These are phyloP conservation scores for Oncopodura yosiiana DNA, from an alignment of 1,140 invertebrate species.

Conservation along the genomic window DNA sequence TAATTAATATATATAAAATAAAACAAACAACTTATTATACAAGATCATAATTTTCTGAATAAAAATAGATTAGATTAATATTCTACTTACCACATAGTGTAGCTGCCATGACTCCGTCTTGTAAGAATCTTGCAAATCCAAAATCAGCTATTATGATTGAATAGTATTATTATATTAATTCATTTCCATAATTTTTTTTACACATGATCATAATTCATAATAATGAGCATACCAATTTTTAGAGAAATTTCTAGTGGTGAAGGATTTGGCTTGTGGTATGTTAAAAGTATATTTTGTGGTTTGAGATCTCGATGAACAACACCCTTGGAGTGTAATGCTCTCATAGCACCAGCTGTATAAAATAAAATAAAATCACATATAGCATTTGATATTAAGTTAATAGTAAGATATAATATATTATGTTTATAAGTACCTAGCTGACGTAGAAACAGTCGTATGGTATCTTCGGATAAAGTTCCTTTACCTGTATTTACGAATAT, in stretches of 20 bases:
- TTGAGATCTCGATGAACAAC: constrained; percentile 98
- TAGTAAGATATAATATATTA: background rate
- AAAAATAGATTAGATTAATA: background rate
- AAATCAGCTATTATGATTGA: constrained; percentile 73
- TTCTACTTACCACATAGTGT: constrained; percentile 72
- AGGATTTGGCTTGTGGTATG: constrained; percentile 67
- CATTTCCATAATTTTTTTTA: background rate
- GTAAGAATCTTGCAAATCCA: constrained; percentile 95
- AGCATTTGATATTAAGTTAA: constrained; percentile 7
- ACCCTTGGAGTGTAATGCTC: constrained; percentile 88
- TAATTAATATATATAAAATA: too few relatives aligned
- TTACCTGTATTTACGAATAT: constrained; percentile 50
- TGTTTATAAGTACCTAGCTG: constrained; percentile 66
- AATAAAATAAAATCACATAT: constrained; percentile 13
- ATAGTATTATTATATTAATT: background rate
- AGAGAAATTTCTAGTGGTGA: constrained; percentile 82
- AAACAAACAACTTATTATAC: too few relatives aligned
- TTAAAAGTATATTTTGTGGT: constrained; percentile 91
- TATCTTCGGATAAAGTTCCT: constrained; percentile 91
- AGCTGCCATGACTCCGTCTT: constrained; percentile 98
- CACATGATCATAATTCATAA: background rate
- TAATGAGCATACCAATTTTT: constrained; percentile 68
- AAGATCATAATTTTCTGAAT: too few relatives aligned
- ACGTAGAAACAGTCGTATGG: constrained; percentile 84
- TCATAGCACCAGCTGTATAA: constrained; percentile 81